These are phyloP conservation scores for Drosophila hydei DNA, from an alignment of 1,140 invertebrate species.

Conservation along the genomic window DNA sequence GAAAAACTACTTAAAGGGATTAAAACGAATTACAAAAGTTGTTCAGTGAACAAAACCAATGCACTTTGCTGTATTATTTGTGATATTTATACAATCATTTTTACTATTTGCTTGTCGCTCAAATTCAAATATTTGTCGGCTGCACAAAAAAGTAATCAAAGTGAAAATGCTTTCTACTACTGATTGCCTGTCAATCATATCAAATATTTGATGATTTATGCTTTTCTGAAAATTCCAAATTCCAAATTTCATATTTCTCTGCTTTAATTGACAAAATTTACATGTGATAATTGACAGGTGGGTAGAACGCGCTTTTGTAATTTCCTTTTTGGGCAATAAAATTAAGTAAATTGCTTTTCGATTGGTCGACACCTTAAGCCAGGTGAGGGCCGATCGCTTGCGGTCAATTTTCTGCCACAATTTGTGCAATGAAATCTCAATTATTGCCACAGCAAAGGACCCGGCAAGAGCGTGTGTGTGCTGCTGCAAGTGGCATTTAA, in stretches of 20 bases:
- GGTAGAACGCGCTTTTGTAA: background rate
- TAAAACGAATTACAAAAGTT: no score
- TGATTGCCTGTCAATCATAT: no score
- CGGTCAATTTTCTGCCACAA: conserved; percentile 46
- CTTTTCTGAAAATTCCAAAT: no score
- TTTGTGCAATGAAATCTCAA: conserved; percentile 55
- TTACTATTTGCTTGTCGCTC: no score
- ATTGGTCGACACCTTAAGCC: conserved; percentile 35
- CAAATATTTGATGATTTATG: no score
- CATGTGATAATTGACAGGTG: conserved; percentile 33
- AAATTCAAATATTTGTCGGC: no score
- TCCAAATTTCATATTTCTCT: no score
- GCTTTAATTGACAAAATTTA: conserved; percentile 14
- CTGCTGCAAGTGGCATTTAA: conserved; percentile 53
- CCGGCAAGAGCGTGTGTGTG: background rate
- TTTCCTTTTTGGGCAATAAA: conserved; percentile 17
- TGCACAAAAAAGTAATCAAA: background rate
- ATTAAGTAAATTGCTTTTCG: conserved; percentile 50
- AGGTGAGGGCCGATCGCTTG: conserved; percentile 31
- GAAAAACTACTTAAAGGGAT: no score
- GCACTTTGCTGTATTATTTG: no score
- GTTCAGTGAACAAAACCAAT: no score
- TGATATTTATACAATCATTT: background rate
- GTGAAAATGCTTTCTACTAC: no score
- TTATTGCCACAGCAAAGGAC: conserved; percentile 50